Conservation (phyloP, 2,113 vertebrate genomes). For the Tenebrosternarchus preto region DNA sequence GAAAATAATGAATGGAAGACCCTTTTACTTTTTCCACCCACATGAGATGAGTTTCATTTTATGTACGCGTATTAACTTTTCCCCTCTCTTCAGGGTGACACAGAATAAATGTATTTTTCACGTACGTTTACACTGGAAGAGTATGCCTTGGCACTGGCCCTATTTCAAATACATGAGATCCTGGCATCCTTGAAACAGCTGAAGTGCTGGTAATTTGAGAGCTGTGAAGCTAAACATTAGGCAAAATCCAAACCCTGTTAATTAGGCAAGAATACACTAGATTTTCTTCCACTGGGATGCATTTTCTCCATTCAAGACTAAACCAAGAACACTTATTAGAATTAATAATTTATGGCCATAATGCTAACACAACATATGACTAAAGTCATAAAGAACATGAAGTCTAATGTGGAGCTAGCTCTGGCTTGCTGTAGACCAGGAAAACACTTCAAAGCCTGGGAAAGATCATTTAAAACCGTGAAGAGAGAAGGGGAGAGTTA, state of each 20-base stretch:
- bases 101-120: slow-evolving; percentile 54
- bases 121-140: slow-evolving; percentile 55
- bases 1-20: slow-evolving; percentile 53
- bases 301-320: slow-evolving; percentile 57
- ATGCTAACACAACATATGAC: slow-evolving; percentile 14
- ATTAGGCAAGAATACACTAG: not conserved
- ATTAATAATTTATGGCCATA: too few species aligned
- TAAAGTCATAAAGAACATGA: slow-evolving; percentile 27
- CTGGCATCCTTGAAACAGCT: slow-evolving; percentile 8
- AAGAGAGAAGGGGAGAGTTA: slow-evolving; percentile 67
- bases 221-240: slow-evolving; percentile 12
- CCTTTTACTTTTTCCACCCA: slow-evolving; percentile 65
- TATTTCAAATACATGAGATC: slow-evolving; percentile 42
- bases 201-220: slow-evolving; percentile 16
- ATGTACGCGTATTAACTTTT: slow-evolving; percentile 56
- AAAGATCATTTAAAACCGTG: slow-evolving; percentile 56
- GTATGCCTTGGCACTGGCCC: slow-evolving; percentile 39
- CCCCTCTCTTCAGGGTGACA: slow-evolving; percentile 53
- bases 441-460: slow-evolving; percentile 62
- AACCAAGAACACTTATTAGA: too few species aligned
- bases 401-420: slow-evolving; percentile 34
- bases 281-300: too few species aligned
- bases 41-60: slow-evolving; percentile 65
- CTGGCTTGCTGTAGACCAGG: slow-evolving; percentile 61
- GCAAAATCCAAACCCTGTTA: not conserved